Evolutionary conservation across 2,797 vertebrate genomes (phyloP).

Genomic region (Cyprinodon diabolis): DNA sequence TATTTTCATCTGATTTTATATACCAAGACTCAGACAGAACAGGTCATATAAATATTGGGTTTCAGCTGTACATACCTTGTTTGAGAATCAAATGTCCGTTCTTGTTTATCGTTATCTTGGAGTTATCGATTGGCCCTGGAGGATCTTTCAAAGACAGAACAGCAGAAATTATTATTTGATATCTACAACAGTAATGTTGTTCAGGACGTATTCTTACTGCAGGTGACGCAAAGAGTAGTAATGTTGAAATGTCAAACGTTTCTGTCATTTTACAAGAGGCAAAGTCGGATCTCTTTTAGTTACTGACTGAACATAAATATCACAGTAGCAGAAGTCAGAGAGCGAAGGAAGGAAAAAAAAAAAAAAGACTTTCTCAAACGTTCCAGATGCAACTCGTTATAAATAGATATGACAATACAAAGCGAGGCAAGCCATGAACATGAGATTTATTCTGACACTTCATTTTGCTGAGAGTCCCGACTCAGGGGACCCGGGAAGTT

Average conservation of each 20-base stretch:
- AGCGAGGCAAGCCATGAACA: constrained; percentile 42
- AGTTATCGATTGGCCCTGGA: constrained; percentile 95
- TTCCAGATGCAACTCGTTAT: constrained; percentile 56
- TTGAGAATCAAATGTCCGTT: constrained; percentile 90
- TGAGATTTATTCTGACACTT: constrained; percentile 54
- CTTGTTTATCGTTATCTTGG: constrained; percentile 93
- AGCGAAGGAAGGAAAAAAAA: not conserved
- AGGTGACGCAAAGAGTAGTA: constrained; percentile 39
- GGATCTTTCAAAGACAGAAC: constrained; percentile 81
- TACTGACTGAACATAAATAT: constrained; percentile 45
- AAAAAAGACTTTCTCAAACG: constrained; percentile 19
- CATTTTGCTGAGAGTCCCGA: constrained; percentile 55
- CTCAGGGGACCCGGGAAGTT: constrained; percentile 46
- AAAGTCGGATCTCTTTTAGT: constrained; percentile 32
- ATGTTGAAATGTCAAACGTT: constrained; percentile 58
- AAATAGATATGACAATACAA: constrained; percentile 74
- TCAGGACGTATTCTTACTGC: constrained; percentile 12
- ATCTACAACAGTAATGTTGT: constrained; percentile 14
- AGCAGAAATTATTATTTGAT: constrained; percentile 38
- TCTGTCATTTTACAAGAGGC: constrained; percentile 46
- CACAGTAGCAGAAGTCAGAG: constrained; percentile 55
- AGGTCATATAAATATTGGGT: not conserved
- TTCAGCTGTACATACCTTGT: constrained; percentile 84
- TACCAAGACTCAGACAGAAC: not conserved
- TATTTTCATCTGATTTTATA: not conserved